phyloP scores from a whole-genome alignment of 2,797 vertebrate genomes.

The Ctenosaura bakeri region DNA sequence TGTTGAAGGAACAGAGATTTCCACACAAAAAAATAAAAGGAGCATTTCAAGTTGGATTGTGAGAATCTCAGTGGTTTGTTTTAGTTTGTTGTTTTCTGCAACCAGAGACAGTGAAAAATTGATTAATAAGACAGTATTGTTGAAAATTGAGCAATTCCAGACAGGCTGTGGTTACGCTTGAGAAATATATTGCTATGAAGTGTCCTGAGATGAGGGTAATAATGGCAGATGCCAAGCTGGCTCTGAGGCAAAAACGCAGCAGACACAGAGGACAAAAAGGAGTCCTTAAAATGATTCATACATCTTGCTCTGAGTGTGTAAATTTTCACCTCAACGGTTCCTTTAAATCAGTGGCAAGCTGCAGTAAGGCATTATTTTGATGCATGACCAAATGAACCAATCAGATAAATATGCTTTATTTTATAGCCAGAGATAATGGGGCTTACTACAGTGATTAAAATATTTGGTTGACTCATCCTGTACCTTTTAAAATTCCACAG shows the following conservation, averaged over 20 bases:
- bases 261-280: background rate
- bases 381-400: background rate
- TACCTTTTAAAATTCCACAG: background rate
- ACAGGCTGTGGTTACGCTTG: constrained; percentile 27
- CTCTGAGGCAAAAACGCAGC: constrained; percentile 47
- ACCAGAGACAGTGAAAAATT: constrained; percentile 36
- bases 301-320: constrained; percentile 17
- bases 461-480: background rate
- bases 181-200: constrained; percentile 43
- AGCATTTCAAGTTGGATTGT: background rate
- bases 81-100: constrained; percentile 48
- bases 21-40: background rate
- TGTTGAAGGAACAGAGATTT: background rate
- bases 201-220: constrained; percentile 37
- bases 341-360: constrained; percentile 10
- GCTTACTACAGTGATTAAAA: too few relatives aligned
- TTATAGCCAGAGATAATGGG: background rate
- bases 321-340: constrained; percentile 15
- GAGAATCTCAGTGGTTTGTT: constrained; percentile 53
- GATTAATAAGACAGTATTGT: constrained; percentile 27
- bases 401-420: background rate
- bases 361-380: background rate
- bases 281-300: background rate
- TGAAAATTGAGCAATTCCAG: constrained; percentile 46
- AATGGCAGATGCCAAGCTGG: constrained; percentile 47